Evolutionary conservation across 1,140 invertebrate species (phyloP), one percentile per base, ranked within the genome.

Genomic region (Nephila pilipes): DNA sequence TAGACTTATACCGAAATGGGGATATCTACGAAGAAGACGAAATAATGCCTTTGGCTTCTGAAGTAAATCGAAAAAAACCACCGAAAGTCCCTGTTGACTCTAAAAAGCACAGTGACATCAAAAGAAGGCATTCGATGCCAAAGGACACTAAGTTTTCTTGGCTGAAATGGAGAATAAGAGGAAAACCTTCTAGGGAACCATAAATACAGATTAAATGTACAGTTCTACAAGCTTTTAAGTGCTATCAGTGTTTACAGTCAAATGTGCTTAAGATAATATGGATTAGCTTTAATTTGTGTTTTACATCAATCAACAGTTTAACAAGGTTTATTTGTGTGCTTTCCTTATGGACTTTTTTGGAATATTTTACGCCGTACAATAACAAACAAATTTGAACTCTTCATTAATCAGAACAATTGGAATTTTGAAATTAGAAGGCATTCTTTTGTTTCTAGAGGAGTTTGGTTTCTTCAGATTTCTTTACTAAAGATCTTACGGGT

Each of bases 131-230:
- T 80, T 93, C 94, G 4, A 94, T 94, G 92, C 94, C 94, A 10
- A 94, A 94, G 63, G 93, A 93, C 69, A 93, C 92, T n/a, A 94
- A 94, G 54, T 94, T 94, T 89, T 87, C 87, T 5, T 94, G 94
- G 94, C 54, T 94, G 12, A 94, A 94, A 83, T 94, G 94, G 94
- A 91, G 63, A 69, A 85, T 94, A 25, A 94, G 87, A 85, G 94
- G 83, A 75, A 94, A 94, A 83, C 94, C 94, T n/a, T 94, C 94
- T 12, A 54, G 94, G 38, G 94, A 94, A 75, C 93, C 93, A n/a
- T 94, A 57, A 94, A 12, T 65, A n/a, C 63, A 29, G 63, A 65
- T 65, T n/a, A 29, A 85, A 85, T 75, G 29, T 65, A 38, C 36
- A 69, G 25, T 36, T 60, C 4, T 32, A 60, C 69, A 5, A 75